Conservation (phyloP, 2,113 vertebrate genomes). For the Myocastor coypus region DNA sequence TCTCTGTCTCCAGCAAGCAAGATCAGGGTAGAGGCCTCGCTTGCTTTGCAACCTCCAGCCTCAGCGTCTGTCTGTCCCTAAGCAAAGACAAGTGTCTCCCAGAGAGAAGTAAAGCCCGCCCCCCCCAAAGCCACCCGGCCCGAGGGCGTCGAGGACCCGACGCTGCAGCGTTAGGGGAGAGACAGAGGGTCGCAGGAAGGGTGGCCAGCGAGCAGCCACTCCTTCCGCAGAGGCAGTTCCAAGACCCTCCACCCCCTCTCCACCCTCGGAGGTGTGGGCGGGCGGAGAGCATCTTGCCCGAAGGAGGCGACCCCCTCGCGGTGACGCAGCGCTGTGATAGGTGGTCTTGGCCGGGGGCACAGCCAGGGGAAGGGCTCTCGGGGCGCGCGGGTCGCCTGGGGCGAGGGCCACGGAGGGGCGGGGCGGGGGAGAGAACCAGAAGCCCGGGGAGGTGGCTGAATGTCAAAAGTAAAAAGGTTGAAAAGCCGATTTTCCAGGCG, state of each 20-base stretch:
- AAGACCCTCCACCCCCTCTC: neutral
- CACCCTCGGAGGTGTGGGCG: constrained; percentile 48
- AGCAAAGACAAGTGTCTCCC: neutral
- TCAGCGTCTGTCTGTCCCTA: neutral
- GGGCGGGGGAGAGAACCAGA: neutral
- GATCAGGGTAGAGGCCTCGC: neutral
- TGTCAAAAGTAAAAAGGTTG: constrained; percentile 85
- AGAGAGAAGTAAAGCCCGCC: constrained; percentile 18
- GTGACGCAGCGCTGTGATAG: constrained; percentile 45
- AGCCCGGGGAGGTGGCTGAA: constrained; percentile 79
- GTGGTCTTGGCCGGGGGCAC: constrained; percentile 36
- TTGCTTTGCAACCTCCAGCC: neutral
- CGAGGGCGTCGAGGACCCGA: constrained; percentile 35
- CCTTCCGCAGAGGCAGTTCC: neutral
- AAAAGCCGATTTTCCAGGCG: constrained; percentile 82
- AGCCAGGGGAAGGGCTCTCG: neutral
- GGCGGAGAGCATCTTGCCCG: neutral
- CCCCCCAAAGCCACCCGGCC: neutral
- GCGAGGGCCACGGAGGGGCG: neutral
- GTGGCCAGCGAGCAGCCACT: neutral
- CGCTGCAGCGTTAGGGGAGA: no score
- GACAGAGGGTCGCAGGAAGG: neutral
- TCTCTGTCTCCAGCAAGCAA: neutral
- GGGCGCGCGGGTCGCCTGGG: neutral
- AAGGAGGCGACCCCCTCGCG: neutral